Evolutionary conservation across 1,140 invertebrate species (phyloP), one percentile per base, ranked within the genome.

Genomic region (Sminthurides bifidus): DNA sequence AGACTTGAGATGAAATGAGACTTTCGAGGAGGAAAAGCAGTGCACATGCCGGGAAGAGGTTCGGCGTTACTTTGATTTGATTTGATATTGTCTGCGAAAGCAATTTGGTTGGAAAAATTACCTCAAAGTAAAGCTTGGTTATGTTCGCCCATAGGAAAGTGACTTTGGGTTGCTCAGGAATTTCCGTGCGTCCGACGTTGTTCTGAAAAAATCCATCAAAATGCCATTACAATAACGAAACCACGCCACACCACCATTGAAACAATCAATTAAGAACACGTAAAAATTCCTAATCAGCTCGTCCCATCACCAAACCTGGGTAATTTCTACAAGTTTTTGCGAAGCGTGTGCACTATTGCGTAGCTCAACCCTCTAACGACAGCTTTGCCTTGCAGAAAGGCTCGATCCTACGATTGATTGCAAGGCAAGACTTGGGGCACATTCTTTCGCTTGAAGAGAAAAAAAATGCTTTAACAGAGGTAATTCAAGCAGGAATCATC

Each of bases 101-200:
- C 29, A 29, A 19, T 37, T 23, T 40, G 35, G 31, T 29, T 12
- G 21, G 24, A 24, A n/a, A 58, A 27, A 35, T 77, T 70, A 84
- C 81, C 72, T 94, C 91, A 72, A 93, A 94, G 69, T 86, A 88
- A 8, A 95, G 74, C 73, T 92, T 93, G 44, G 83, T 87, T 54
- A 95, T 94, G 65, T 87, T 87, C 66, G 86, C 85, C 91, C 92
- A 94, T 29, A 88, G 79, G 69, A 93, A 93, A 52, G 81, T 82
- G 31, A 61, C 27, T 51, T 52, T 56, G 12, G 63, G 59, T 21
- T 61, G 59, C 26, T 61, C 59, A 33, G 74, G 63, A 54, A 64
- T 61, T 41, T 70, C 58, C 71, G 65, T 38, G 68, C 63, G 59
- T 68, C 69, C 59, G 68, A 70, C 40, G 67, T 67, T 6, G 63